A percentile compares a stretch with the other conserved stretches of the same genome.
Evolutionary conservation across 2,113 vertebrate species (phyloP).

Genomic region (Struthidea cinerea): DNA sequence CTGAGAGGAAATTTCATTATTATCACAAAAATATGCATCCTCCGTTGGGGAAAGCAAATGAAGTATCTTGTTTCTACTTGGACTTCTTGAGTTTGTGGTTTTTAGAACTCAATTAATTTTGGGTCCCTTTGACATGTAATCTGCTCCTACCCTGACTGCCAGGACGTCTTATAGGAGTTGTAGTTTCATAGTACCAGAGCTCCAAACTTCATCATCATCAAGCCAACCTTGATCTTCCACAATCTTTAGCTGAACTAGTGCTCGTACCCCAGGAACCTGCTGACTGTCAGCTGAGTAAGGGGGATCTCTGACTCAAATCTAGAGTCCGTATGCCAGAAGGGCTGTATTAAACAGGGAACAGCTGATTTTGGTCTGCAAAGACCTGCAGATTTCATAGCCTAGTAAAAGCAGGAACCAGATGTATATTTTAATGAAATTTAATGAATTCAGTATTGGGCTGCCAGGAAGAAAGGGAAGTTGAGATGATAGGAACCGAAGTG

Average conservation of each 20-base stretch:
- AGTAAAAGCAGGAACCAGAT: slow-evolving; percentile 45
- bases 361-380: slow-evolving; percentile 20
- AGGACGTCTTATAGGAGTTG: background rate
- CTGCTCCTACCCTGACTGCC: background rate
- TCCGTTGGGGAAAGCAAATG: background rate
- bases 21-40: background rate
- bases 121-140: background rate
- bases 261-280: background rate
- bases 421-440: slow-evolving; percentile 49
- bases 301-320: background rate
- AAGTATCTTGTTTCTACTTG: slow-evolving; percentile 2
- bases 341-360: background rate
- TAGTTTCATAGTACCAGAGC: background rate
- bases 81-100: background rate
- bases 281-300: background rate
- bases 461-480: slow-evolving; percentile 11
- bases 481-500: slow-evolving; percentile 22
- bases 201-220: background rate
- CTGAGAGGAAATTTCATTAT: background rate
- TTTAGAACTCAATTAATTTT: background rate
- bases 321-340: background rate
- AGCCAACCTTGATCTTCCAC: background rate
- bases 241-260: background rate
- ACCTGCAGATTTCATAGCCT: background rate
- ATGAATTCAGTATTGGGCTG: slow-evolving; percentile 20